Evolutionary conservation across 2,888 invertebrate genomes (phyloP), one percentile per base, ranked within the genome.

Genomic region (Acleris sparsana): DNA sequence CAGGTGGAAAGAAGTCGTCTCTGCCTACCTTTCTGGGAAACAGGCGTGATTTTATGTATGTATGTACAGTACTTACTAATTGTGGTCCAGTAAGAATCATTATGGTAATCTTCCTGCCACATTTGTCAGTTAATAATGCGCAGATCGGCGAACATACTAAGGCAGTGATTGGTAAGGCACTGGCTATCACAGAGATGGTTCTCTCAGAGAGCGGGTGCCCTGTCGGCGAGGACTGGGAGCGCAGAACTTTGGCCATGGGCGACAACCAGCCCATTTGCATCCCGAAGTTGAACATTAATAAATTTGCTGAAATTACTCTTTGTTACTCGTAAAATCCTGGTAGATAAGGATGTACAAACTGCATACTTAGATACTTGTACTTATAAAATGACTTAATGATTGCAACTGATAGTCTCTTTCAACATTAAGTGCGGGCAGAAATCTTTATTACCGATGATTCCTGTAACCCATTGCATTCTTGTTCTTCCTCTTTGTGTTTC

Each of bases 71-170:
- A 16, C 90, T 91, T 25, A 85, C 55, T 5, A 85, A 69, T 69
- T 86, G 93, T 0, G 93, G 92, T 2, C 90, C 53, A 1, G 87
- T 80, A 3, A 87, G 80, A 0, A 87, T 49, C 17, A 89, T 70
- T 2, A 85, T 80, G 3, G 87, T 79, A 25, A 67, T 71, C 71
- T 85, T 87, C 18, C 88, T 74, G 0, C 87, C 87, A 33, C 79
- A 72, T 53, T 68, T 72, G 68, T 87, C 82, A 1, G 83, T 78
- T 6, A 81, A 44, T 33, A 75, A 71, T 18, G 87, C 86, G 71
- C 80, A 87, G 17, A 84, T 62, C 3, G 85, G 78, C 9, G 83
- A 83, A 0, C 84, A 83, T 4, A 79, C 52, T 9, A 86, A 69
- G 7, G 82, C 87, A 5, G 84, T 84, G 39, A 87, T 69, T 60